Percentiles rank a stretch among this genome's conserved stretches.
Conservation (phyloP, 2,113 vertebrate species). For the Gymnocephalus cernua region DNA sequence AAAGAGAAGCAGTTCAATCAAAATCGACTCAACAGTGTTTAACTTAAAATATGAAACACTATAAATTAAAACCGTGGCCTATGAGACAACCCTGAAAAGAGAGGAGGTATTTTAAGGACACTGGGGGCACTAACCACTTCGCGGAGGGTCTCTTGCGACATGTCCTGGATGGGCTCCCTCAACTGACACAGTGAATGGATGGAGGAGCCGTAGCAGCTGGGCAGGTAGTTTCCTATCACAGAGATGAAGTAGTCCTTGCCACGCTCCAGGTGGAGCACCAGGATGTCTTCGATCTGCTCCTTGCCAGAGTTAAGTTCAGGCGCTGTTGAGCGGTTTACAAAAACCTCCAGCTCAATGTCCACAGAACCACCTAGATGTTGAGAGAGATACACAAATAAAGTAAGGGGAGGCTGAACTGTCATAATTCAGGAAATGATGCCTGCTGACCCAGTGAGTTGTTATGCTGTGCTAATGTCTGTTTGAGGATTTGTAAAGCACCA, state of each 20-base stretch:
- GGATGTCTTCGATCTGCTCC: conserved; percentile 93
- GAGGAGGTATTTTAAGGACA: conserved; percentile 13
- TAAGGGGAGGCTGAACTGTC: background rate
- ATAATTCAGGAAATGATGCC: background rate
- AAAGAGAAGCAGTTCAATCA: background rate
- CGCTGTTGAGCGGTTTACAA: conserved; percentile 94
- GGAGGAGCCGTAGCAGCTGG: conserved; percentile 94
- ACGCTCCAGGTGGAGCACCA: conserved; percentile 92
- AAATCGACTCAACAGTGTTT: background rate
- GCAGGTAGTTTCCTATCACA: conserved; percentile 92
- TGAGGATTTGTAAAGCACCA: conserved; percentile 9
- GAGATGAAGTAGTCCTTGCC: conserved; percentile 98
- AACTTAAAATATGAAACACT: background rate
- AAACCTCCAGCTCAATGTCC: conserved; percentile 92
- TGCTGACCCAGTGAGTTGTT: background rate
- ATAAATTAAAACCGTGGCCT: background rate
- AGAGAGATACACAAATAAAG: conserved; percentile 6
- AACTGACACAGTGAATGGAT: conserved; percentile 89
- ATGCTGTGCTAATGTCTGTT: background rate
- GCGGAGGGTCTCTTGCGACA: conserved; percentile 84
- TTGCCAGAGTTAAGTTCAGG: conserved; percentile 89
- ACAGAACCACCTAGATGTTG: conserved; percentile 85
- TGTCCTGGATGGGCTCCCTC: conserved; percentile 92
- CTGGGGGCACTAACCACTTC: conserved; percentile 86
- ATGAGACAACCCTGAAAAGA: background rate